These are phyloP conservation scores for Heliconius hermathena DNA, from an alignment of 1,140 invertebrate species.

Conservation along the genomic window DNA sequence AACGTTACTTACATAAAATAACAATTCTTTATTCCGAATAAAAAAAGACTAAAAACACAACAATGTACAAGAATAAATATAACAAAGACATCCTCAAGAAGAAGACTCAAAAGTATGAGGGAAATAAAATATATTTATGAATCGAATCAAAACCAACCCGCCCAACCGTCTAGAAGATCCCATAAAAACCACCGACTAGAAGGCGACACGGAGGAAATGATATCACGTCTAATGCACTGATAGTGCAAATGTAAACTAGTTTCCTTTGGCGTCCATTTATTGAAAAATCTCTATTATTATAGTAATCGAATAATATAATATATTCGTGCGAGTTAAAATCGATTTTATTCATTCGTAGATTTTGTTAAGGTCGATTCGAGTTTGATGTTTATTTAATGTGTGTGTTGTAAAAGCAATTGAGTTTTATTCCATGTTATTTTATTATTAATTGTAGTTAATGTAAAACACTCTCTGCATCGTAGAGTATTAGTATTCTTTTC, in stretches of 20 bases:
- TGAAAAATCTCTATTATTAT: conserved; percentile 14
- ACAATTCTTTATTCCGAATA: not conserved
- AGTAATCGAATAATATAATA: conserved; percentile 3
- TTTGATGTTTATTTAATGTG: not conserved
- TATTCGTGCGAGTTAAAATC: not conserved
- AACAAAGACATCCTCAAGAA: not conserved
- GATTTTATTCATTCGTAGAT: not conserved
- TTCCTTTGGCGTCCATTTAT: conserved; percentile 32
- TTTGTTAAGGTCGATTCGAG: too few species aligned
- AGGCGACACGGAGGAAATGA: conserved; percentile 46
- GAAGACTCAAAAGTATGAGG: not conserved
- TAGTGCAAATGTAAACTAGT: conserved; percentile 49
- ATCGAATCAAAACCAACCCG: conserved; percentile 16
- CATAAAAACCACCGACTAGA: conserved; percentile 42
- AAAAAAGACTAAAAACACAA: not conserved
- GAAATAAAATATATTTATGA: conserved; percentile 12
- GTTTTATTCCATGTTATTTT: not conserved
- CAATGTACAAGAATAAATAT: not conserved
- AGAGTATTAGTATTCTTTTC: too few species aligned
- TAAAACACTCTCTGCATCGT: too few species aligned
- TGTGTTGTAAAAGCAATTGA: not conserved
- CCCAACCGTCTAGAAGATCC: conserved; percentile 32
- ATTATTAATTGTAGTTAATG: too few species aligned
- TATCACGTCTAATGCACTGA: conserved; percentile 47
- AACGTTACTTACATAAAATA: not conserved